phyloP scores from a whole-genome alignment of 2,888 invertebrate genomes.

The Gryllus longicercus region DNA sequence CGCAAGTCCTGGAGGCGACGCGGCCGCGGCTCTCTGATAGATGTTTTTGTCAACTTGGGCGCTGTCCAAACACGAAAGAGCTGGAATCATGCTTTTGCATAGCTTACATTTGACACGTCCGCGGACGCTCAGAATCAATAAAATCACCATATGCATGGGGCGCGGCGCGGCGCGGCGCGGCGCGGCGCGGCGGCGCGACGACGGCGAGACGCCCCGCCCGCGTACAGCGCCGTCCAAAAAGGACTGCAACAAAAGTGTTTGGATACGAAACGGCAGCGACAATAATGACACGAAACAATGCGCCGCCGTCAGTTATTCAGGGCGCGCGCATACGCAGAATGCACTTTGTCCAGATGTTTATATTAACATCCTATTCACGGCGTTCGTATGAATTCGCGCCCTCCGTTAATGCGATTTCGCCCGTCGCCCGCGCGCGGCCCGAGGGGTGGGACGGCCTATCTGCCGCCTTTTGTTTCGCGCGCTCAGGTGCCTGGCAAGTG shows the following conservation, averaged over 20 bases:
- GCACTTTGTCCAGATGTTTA: background rate
- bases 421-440: background rate
- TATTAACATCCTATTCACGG: background rate
- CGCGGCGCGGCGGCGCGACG: too few species aligned
- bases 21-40: background rate
- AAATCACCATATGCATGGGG: slow-evolving; percentile 2
- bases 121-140: background rate
- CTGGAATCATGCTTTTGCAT: slow-evolving; percentile 17
- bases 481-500: too few species aligned
- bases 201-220: too few species aligned
- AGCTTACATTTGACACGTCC: slow-evolving; percentile 17
- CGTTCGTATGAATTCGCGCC: background rate
- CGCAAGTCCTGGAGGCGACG: background rate
- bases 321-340: background rate
- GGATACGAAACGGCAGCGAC: background rate
- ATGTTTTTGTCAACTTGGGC: slow-evolving; percentile 17
- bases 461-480: too few species aligned
- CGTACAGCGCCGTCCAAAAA: too few species aligned
- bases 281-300: background rate
- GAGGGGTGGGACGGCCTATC: too few species aligned
- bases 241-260: too few species aligned
- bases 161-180: background rate
- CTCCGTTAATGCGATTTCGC: background rate
- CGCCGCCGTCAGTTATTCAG: background rate
- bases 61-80: slow-evolving; percentile 17